A percentile compares a stretch with the other conserved stretches of the same genome.
Evolutionary conservation across 2,888 invertebrate species (phyloP).

Genomic region (Crossocerus cetratus): DNA sequence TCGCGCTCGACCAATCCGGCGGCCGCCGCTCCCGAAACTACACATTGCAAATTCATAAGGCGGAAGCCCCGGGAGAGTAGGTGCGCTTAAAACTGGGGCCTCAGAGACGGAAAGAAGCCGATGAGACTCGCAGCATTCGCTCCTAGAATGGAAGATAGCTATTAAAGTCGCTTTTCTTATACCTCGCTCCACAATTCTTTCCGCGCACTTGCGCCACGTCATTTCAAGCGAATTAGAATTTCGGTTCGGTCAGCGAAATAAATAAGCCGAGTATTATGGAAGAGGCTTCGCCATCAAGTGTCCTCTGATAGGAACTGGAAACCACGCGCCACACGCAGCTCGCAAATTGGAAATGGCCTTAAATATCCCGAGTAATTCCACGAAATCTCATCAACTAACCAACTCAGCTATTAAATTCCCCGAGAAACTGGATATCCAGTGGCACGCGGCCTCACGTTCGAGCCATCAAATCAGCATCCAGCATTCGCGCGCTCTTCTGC

Average conservation of each 20-base stretch:
- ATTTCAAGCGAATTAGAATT: conserved; percentile 60
- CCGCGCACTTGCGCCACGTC: conserved; percentile 27
- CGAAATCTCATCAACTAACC: conserved; percentile 33
- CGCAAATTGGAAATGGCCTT: conserved; percentile 35
- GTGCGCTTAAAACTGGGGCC: conserved; percentile 13
- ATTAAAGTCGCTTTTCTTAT: conserved; percentile 13
- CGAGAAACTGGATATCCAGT: conserved; percentile 26
- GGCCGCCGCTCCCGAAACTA: background rate
- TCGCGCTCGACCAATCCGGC: background rate
- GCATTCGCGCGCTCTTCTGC: no score
- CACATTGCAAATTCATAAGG: background rate
- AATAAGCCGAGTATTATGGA: conserved; percentile 47
- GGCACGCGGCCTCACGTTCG: conserved; percentile 17
- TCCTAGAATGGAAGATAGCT: conserved; percentile 1
- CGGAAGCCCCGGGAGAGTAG: background rate
- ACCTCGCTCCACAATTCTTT: conserved; percentile 45
- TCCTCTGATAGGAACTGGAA: conserved; percentile 25
- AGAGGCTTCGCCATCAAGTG: conserved; percentile 26
- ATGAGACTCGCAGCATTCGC: background rate
- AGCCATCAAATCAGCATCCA: conserved; percentile 11
- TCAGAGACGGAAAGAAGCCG: conserved; percentile 14
- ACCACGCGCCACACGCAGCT: conserved; percentile 37
- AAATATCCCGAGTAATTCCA: conserved; percentile 35
- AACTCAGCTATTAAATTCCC: conserved; percentile 16
- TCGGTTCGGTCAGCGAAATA: conserved; percentile 43